phyloP scores from a whole-genome alignment of 1,140 invertebrate species.

The Trachelipus rathkii region DNA sequence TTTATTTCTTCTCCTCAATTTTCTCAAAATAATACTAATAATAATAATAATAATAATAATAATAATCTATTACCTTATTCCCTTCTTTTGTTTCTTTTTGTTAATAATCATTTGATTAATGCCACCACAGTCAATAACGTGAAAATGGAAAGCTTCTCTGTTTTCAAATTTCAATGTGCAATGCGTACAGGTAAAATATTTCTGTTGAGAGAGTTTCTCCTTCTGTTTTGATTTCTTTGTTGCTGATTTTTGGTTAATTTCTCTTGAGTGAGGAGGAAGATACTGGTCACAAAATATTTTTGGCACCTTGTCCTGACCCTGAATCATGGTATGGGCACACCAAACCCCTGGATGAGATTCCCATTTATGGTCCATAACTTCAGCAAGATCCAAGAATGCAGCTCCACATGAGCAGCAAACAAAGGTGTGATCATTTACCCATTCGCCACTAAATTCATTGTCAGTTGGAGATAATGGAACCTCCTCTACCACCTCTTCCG shows the following conservation, averaged over 20 bases:
- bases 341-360: slow-evolving; percentile 37
- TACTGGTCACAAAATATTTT: slow-evolving; percentile 36
- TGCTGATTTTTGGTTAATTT: slow-evolving; percentile 1
- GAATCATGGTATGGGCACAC: slow-evolving; percentile 43
- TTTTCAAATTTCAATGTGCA: slow-evolving; percentile 26
- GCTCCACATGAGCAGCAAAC: slow-evolving; percentile 41
- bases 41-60: too few species aligned
- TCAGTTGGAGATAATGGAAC: not conserved
- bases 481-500: not conserved
- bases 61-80: slow-evolving; percentile 26
- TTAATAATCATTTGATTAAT: slow-evolving; percentile 24
- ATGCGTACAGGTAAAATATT: slow-evolving; percentile 20
- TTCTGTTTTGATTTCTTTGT: not conserved
- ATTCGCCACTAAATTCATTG: slow-evolving; percentile 32
- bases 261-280: slow-evolving; percentile 26
- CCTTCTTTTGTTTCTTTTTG: slow-evolving; percentile 41
- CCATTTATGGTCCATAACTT: slow-evolving; percentile 45
- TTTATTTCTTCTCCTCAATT: too few species aligned
- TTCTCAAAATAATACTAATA: too few species aligned
- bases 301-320: slow-evolving; percentile 33
- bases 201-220: not conserved
- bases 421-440: slow-evolving; percentile 37
- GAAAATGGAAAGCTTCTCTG: slow-evolving; percentile 27
- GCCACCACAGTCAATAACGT: slow-evolving; percentile 41
- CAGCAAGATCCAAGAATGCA: slow-evolving; percentile 35